phyloP scores from a whole-genome alignment of 2,888 invertebrate genomes.

The Epistrophella euchroma region DNA sequence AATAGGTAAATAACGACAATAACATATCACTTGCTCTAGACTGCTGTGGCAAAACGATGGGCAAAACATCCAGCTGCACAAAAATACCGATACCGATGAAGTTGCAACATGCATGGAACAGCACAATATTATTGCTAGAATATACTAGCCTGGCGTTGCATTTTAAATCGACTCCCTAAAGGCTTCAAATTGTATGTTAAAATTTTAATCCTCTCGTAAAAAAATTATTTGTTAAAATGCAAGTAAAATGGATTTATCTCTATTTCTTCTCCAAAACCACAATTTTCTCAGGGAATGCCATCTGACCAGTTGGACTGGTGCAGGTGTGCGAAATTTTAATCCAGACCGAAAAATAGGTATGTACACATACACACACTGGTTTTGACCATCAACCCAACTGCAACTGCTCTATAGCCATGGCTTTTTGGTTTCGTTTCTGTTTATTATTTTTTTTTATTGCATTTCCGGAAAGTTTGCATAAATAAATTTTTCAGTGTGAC shows the following conservation, averaged over 20 bases:
- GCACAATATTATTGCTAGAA: slow-evolving; percentile 86
- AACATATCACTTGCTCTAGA: slow-evolving; percentile 88
- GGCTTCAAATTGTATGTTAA: slow-evolving; percentile 87
- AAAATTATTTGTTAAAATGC: slow-evolving; percentile 24
- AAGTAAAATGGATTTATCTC: slow-evolving; percentile 24
- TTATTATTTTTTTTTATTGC: slow-evolving; percentile 30
- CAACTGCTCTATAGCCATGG: slow-evolving; percentile 62
- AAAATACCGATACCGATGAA: slow-evolving; percentile 79
- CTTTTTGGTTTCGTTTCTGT: slow-evolving; percentile 28
- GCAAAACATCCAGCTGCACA: slow-evolving; percentile 81
- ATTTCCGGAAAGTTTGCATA: slow-evolving; percentile 55
- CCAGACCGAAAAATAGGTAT: slow-evolving; percentile 25
- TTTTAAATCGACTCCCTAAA: slow-evolving; percentile 86
- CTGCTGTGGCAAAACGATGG: slow-evolving; percentile 95
- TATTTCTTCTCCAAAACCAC: slow-evolving; percentile 23
- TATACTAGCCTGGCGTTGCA: slow-evolving; percentile 86
- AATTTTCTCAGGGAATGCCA: slow-evolving; percentile 52
- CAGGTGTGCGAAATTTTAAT: slow-evolving; percentile 68
- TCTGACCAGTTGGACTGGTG: slow-evolving; percentile 66
- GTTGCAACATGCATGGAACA: slow-evolving; percentile 88
- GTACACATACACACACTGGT: slow-evolving; percentile 35
- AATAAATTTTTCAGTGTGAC: slow-evolving; percentile 11
- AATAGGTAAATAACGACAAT: slow-evolving; percentile 90
- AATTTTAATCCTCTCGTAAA: slow-evolving; percentile 26
- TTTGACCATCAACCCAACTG: slow-evolving; percentile 46